Conservation (phyloP, 1,140 invertebrate genomes). For the Hirudo medicinalis region DNA sequence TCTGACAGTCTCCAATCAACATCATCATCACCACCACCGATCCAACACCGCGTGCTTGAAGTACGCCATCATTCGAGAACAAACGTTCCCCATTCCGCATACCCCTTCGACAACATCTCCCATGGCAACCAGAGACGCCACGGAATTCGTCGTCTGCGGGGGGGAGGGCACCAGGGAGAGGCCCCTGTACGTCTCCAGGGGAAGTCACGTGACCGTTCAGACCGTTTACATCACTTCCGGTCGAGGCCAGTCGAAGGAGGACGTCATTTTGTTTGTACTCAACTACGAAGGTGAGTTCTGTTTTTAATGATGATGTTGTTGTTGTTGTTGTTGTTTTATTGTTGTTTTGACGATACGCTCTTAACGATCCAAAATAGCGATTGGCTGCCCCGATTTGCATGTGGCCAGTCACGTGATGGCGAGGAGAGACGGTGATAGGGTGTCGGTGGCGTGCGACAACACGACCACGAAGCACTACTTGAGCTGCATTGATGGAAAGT, state of each 20-base stretch:
- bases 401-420: neutral
- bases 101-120: too few relatives aligned
- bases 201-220: slow-evolving; percentile 11
- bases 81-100: neutral
- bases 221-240: slow-evolving; percentile 8
- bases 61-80: slow-evolving; percentile 4
- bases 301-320: neutral
- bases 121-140: too few relatives aligned
- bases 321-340: neutral
- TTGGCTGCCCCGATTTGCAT: slow-evolving; percentile 6
- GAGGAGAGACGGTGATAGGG: slow-evolving; percentile 6
- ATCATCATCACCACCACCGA: neutral
- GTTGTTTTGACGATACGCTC: neutral
- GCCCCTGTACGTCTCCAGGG: neutral
- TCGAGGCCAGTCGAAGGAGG: neutral
- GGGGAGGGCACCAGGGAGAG: neutral
- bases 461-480: neutral
- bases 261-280: neutral
- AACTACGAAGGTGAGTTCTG: neutral
- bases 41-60: neutral
- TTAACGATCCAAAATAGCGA: neutral
- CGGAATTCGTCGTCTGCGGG: neutral
- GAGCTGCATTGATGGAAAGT: slow-evolving; percentile 3
- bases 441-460: neutral
- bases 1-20: neutral